Evolutionary conservation across 2,888 invertebrate genomes (phyloP).

Genomic region (Idaea straminata): DNA sequence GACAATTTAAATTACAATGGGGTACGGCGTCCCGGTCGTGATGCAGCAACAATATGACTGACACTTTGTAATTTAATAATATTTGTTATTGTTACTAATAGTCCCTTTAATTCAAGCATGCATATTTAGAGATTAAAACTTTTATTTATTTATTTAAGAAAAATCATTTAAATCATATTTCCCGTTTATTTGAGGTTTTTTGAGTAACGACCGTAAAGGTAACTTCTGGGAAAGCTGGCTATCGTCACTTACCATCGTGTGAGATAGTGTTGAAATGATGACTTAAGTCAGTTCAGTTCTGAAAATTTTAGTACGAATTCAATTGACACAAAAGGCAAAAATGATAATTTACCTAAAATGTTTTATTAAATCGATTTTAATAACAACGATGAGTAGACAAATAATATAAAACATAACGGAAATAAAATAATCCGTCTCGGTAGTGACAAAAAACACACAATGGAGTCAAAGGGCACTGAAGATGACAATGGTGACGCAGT

Average conservation of each 20-base stretch:
- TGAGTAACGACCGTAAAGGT: too few relatives aligned
- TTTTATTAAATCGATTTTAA: slow-evolving; percentile 12
- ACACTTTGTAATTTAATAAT: slow-evolving; percentile 47
- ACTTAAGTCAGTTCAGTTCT: too few relatives aligned
- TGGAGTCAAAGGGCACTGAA: slow-evolving; percentile 73
- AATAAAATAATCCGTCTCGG: slow-evolving; percentile 74
- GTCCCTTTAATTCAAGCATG: slow-evolving; percentile 34
- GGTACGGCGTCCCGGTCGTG: slow-evolving; percentile 66
- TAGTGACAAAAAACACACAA: slow-evolving; percentile 76
- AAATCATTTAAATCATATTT: too few relatives aligned
- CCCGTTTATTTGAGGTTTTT: too few relatives aligned
- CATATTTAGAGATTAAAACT: not conserved
- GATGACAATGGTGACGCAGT: slow-evolving; percentile 63
- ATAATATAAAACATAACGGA: slow-evolving; percentile 68
- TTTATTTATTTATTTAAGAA: not conserved
- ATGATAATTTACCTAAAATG: too few relatives aligned
- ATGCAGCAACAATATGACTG: slow-evolving; percentile 54
- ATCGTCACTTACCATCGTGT: too few relatives aligned
- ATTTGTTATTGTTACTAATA: slow-evolving; percentile 49
- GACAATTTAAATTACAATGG: slow-evolving; percentile 74
- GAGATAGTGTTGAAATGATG: too few relatives aligned
- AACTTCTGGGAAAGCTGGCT: too few relatives aligned
- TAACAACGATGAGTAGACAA: slow-evolving; percentile 60
- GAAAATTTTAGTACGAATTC: too few relatives aligned
- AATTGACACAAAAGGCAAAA: too few relatives aligned